Percentiles rank a stretch among this genome's conserved stretches.
These are phyloP conservation scores for Encarsia formosa DNA, from an alignment of 2,888 invertebrate genomes.

Conservation along the genomic window DNA sequence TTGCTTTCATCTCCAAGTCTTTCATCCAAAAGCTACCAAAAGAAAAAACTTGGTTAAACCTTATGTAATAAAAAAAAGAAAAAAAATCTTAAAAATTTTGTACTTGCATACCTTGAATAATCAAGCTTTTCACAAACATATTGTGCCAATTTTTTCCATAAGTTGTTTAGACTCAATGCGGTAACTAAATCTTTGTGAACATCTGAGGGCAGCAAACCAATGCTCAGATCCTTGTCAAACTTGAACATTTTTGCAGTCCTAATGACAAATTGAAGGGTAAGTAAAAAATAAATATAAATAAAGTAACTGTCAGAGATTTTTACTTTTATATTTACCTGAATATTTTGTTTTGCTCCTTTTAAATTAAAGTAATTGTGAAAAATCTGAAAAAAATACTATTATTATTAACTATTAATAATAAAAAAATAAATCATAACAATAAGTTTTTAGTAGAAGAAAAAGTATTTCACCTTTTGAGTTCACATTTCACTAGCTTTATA, in stretches of 20 bases:
- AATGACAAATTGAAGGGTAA: background rate
- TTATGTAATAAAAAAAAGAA: no score
- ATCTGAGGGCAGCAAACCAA: constrained; percentile 33
- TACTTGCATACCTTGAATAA: constrained; percentile 32
- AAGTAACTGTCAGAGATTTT: background rate
- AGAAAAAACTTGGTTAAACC: no score
- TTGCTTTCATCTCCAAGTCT: constrained; percentile 27
- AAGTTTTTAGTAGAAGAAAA: no score
- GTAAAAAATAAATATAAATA: background rate
- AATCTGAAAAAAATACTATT: no score
- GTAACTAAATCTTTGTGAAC: constrained; percentile 35
- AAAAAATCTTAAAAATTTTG: no score
- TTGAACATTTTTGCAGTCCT: constrained; percentile 12
- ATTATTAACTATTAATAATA: no score
- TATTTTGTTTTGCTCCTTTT: no score
- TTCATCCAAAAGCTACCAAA: constrained; percentile 32
- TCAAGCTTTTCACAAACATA: constrained; percentile 33
- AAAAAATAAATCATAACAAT: no score
- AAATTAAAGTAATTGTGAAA: no score
- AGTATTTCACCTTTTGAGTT: no score
- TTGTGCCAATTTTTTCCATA: constrained; percentile 36
- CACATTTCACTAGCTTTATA: no score
- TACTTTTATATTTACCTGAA: background rate
- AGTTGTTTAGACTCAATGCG: constrained; percentile 32
- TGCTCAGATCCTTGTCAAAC: constrained; percentile 30